Conservation (phyloP, 2,888 invertebrate species). For the Machimus atricapillus region DNA sequence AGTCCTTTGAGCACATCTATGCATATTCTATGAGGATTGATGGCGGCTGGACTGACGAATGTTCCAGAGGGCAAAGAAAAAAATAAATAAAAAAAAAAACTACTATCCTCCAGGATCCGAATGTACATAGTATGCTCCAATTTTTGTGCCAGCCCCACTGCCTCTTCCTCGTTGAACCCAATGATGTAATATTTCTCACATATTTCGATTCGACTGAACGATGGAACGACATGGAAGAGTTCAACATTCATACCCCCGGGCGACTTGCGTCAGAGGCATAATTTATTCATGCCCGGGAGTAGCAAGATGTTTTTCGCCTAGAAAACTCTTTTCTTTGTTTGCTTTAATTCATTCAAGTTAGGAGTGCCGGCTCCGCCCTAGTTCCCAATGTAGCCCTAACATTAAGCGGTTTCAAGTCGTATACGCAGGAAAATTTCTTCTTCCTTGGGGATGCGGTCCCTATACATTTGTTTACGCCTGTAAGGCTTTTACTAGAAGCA, state of each 20-base stretch:
- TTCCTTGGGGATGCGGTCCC: background rate
- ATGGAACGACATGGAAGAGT: background rate
- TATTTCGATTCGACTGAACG: background rate
- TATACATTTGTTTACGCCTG: background rate
- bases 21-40: constrained; percentile 13
- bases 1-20: background rate
- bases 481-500: background rate
- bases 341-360: background rate
- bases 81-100: too few species aligned
- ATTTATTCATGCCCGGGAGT: background rate
- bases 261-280: background rate
- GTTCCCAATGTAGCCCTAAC: background rate
- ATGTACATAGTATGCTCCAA: background rate
- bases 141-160: background rate
- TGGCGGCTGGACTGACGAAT: background rate
- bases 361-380: background rate
- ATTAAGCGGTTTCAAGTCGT: background rate
- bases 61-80: background rate
- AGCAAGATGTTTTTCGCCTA: background rate
- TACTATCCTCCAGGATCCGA: background rate
- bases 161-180: background rate
- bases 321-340: background rate
- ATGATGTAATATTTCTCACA: constrained; percentile 1
- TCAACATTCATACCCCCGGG: background rate
- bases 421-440: background rate